Evolutionary conservation across 2,797 vertebrate species (phyloP).

Genomic region (Tapirus indicus): DNA sequence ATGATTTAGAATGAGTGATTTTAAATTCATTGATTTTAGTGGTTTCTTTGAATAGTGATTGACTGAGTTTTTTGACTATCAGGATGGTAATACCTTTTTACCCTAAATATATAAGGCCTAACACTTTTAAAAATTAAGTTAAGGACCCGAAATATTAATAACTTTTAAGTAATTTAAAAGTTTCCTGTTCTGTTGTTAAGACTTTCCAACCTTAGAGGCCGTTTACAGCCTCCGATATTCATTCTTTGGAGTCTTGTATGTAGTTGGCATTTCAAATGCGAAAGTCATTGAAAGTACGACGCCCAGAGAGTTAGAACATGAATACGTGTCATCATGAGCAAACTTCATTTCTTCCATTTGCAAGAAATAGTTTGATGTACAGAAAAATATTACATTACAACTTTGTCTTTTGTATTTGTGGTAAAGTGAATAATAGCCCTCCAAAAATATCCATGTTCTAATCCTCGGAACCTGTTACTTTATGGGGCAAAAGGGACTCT

Average conservation of each 20-base stretch:
- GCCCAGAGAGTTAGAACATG: not conserved
- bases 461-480: not conserved
- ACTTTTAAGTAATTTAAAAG: conserved; percentile 1
- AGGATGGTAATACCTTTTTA: not conserved
- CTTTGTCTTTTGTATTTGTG: not conserved
- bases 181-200: conserved; percentile 19
- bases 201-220: not conserved
- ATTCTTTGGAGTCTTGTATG: not conserved
- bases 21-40: not conserved
- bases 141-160: conserved; percentile 7
- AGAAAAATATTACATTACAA: not conserved
- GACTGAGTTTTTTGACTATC: not conserved
- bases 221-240: not conserved
- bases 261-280: not conserved
- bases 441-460: not conserved
- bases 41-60: not conserved
- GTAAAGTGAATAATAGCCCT: not conserved
- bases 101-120: not conserved
- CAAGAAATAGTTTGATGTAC: not conserved
- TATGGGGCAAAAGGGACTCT: not conserved
- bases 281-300: not conserved
- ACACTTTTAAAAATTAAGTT: not conserved
- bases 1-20: not conserved
- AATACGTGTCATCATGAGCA: not conserved
- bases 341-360: not conserved